A percentile compares a stretch with the other conserved stretches of the same genome.
These are phyloP conservation scores for Cerastis leucographa DNA, from an alignment of 2,888 invertebrate species.

Conservation along the genomic window DNA sequence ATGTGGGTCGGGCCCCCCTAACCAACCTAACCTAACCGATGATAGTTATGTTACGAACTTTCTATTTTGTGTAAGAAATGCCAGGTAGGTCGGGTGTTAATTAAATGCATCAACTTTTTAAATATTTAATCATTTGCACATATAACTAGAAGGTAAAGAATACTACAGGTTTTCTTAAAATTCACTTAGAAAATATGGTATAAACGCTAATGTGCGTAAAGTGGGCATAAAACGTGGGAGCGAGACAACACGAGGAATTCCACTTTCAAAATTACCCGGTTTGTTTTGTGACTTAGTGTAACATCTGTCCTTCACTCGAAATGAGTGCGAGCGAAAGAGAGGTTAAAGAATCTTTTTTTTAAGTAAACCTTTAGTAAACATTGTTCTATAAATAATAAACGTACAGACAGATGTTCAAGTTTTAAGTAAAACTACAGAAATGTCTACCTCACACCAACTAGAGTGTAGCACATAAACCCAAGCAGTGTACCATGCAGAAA, in stretches of 20 bases:
- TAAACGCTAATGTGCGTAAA: too few relatives aligned
- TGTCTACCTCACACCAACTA: slow-evolving; percentile 64
- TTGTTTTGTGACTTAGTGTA: neutral
- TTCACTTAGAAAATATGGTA: neutral
- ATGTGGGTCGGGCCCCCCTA: too few relatives aligned
- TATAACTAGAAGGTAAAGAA: slow-evolving; percentile 37
- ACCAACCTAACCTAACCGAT: too few relatives aligned
- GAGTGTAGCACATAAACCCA: slow-evolving; percentile 79
- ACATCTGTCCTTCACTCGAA: neutral
- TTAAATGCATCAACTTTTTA: neutral
- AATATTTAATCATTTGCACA: slow-evolving; percentile 35
- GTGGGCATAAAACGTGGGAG: neutral
- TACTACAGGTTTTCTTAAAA: slow-evolving; percentile 39
- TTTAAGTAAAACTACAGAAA: slow-evolving; percentile 50
- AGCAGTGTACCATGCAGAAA: slow-evolving; percentile 81
- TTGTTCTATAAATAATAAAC: slow-evolving; percentile 32
- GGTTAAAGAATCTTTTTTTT: neutral
- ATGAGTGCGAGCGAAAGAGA: neutral
- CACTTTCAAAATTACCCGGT: neutral
- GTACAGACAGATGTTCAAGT: slow-evolving; percentile 58
- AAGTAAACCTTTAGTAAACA: slow-evolving; percentile 31
- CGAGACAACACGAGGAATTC: neutral
- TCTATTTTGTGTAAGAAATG: neutral
- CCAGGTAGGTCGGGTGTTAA: neutral
- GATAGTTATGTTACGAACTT: neutral